These are phyloP conservation scores for Suillia variegata DNA, from an alignment of 2,888 invertebrate genomes.

Conservation along the genomic window DNA sequence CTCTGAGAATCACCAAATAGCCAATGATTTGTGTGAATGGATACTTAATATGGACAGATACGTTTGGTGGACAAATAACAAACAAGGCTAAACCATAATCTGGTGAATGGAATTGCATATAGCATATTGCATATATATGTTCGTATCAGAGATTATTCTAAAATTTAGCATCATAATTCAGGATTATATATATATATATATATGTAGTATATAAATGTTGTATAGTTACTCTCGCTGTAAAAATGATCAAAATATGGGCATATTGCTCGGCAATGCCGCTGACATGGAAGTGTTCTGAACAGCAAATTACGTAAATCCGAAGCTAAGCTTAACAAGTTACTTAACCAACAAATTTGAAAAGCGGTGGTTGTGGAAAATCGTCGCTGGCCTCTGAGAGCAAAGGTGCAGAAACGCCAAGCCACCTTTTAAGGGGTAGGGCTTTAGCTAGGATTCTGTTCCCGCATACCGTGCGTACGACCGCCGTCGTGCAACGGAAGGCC, in stretches of 20 bases:
- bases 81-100: too few relatives aligned
- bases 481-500: slow-evolving; percentile 66
- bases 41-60: too few relatives aligned
- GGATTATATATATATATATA: too few relatives aligned
- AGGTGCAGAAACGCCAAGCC: slow-evolving; percentile 12
- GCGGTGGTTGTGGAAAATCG: slow-evolving; percentile 63
- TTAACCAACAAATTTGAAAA: slow-evolving; percentile 63
- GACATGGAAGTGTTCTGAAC: slow-evolving; percentile 70
- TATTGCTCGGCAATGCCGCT: slow-evolving; percentile 67
- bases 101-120: too few relatives aligned
- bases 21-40: too few relatives aligned
- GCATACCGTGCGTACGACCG: slow-evolving; percentile 67
- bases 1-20: too few relatives aligned
- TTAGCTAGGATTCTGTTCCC: slow-evolving; percentile 32
- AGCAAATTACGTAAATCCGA: slow-evolving; percentile 67
- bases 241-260: slow-evolving; percentile 62
- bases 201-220: too few relatives aligned
- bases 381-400: slow-evolving; percentile 57
- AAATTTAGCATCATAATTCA: too few relatives aligned
- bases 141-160: too few relatives aligned
- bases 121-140: too few relatives aligned
- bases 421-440: slow-evolving; percentile 34
- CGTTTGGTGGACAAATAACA: too few relatives aligned
- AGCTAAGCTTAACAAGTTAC: slow-evolving; percentile 69
- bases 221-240: too few relatives aligned